A percentile compares a stretch with the other conserved stretches of the same genome.
phyloP scores from a whole-genome alignment of 2,797 vertebrate genomes.

The Dermochelys coriacea region DNA sequence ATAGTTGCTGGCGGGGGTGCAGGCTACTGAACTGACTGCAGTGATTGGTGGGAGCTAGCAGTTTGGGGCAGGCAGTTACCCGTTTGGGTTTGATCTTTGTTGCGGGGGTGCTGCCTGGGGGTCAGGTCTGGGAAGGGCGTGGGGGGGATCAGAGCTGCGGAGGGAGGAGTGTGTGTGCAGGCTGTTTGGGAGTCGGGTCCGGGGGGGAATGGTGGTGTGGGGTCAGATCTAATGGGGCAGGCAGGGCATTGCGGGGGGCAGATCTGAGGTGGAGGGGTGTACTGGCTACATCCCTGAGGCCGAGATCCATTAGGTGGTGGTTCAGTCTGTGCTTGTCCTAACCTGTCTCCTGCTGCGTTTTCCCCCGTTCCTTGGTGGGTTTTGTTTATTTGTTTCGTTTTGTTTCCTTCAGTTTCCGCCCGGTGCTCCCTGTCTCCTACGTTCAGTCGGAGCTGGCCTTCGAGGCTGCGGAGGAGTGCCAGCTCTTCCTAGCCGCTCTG shows the following conservation, averaged over 20 bases:
- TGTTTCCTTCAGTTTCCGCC: conserved; percentile 82
- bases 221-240: background rate
- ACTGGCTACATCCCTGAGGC: background rate
- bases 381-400: conserved; percentile 44
- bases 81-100: background rate
- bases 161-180: background rate
- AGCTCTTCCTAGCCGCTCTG: conserved; percentile 89
- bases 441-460: conserved; percentile 92
- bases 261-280: background rate
- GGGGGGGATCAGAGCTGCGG: background rate
- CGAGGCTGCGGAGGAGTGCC: conserved; percentile 91
- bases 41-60: background rate
- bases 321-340: background rate
- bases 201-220: background rate
- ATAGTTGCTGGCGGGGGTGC: background rate
- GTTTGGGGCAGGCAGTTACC: background rate
- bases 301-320: background rate
- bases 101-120: background rate
- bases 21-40: background rate
- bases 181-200: background rate
- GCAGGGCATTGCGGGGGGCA: background rate
- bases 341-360: background rate
- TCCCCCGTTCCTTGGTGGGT: background rate
- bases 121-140: background rate
- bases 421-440: conserved; percentile 87